Base-by-base conservation (phyloP, 2,888 invertebrate genomes). In the Macrostomum cliftonense region DNA sequence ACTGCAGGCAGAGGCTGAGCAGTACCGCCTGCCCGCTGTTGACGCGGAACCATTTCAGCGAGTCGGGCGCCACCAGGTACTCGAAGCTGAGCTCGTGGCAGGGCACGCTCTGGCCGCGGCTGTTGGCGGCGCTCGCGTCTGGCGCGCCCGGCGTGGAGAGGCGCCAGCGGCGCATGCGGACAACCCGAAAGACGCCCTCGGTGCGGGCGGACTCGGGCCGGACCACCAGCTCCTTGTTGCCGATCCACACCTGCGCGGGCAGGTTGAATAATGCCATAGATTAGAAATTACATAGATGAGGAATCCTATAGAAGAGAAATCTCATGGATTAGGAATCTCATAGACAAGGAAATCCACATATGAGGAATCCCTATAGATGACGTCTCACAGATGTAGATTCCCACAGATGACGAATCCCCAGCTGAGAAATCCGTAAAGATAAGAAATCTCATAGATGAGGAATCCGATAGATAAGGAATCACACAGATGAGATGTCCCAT, bases 131-230 rank as follows among this genome's bases (percentile, higher is more conserved):
- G 36, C 20, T 19, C 2, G 49, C 39, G 16, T 39, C 17, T 12
- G 37, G 16, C 28, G 39, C 40, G 37, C 43, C 67, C 42, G 65
- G 61, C 1, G 86, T 83, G 17, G 87, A 88, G 44, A 95, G 87
- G 58, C 93, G 77, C 95, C 95, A 97, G 62, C 91, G 91, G 51
- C 87, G 77, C 82, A 95, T 93, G 58, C 93, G 76, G 1, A 91
- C 93, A 39, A 93, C 87, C 70, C 86, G 84, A 69, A 88, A 93
- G 60, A 78, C 77, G 44, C 82, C 81, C 68, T 91, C 91, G 56
- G 78, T 78, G n/a, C 77, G 72, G 49, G 37, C 37, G 43, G 58
- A 55, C 49, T 59, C 56, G 63, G 61, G 1, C n/a, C 16, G 2
- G 40, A 40, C 16, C 2, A 19, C 40, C 40, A 19, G 40, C 16